Base-by-base conservation (phyloP, 2,888 invertebrate species). In the Ypsolopha scabrella region DNA sequence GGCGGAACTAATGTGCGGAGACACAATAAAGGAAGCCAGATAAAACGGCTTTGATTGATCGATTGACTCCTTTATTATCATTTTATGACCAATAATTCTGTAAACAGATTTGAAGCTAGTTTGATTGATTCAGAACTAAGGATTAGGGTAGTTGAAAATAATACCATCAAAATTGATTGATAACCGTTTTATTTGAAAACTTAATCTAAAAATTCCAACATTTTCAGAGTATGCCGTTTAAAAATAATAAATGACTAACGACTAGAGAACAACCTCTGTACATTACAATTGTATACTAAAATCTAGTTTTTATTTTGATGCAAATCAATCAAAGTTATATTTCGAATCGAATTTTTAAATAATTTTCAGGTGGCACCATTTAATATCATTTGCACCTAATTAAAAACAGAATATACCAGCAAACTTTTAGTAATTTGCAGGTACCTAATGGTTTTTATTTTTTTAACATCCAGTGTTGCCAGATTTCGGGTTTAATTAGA, bases 141-240 rank as follows among this genome's bases (percentile, higher is more conserved):
- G 24, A 24, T 24, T 24, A 24, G 24, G 24, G 24, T 24, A 35
- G 50, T 35, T 41, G 35, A 37, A 38, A n/a, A 62, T 62, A 45
- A 60, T 58, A 63, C 62, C 58, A 54, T 24, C 55, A 53, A 59
- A 54, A 53, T 55, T 55, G 52, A 61, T 67, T 59, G 64, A 72
- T 79, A 79, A 79, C 72, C 75, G 77, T 80, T 77, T 80, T 73
- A 78, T 78, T 79, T 66, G 65, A 75, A 78, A 80, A 82, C 80
- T 80, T 81, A 81, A 78, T 43, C 66, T 76, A 79, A 73, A 72
- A 64, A 61, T 51, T 70, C 69, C 72, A 76, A 80, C 75, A 67
- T 75, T 61, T 57, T 74, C 61, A 70, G 70, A 69, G 65, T 61
- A 62, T 67, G 65, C 63, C 60, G 60, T 61, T 65, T 59, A 66